Evolutionary conservation across 2,888 invertebrate species (phyloP).

Genomic region (Nymphalis c-album): DNA sequence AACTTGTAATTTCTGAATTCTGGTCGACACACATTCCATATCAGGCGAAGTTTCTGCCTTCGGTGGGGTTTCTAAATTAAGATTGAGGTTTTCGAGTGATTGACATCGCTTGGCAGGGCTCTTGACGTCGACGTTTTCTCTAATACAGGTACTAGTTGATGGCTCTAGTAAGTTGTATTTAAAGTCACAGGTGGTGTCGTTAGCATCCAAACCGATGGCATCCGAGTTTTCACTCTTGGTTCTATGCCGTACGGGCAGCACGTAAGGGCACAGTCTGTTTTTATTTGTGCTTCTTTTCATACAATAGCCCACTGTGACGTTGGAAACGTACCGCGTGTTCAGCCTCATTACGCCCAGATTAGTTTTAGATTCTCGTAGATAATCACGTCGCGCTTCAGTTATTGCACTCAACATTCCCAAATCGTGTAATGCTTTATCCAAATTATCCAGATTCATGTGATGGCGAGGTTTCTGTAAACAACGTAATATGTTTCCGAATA

Average conservation of each 20-base stretch:
- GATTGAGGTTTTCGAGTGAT: conserved; percentile 82
- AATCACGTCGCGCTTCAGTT: conserved; percentile 81
- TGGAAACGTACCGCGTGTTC: conserved; percentile 83
- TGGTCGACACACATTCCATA: conserved; percentile 83
- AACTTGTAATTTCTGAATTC: conserved; percentile 83
- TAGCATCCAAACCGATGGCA: conserved; percentile 62
- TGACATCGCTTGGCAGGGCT: conserved; percentile 81
- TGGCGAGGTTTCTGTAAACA: conserved; percentile 71
- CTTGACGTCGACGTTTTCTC: conserved; percentile 53
- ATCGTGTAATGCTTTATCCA: conserved; percentile 82
- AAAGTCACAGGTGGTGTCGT: conserved; percentile 59
- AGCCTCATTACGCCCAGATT: conserved; percentile 78
- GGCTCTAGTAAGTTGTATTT: conserved; percentile 67
- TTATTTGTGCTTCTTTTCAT: conserved; percentile 78
- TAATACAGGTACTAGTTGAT: conserved; percentile 64
- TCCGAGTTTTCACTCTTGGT: conserved; percentile 85
- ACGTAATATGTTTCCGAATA: conserved; percentile 45
- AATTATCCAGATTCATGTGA: conserved; percentile 77
- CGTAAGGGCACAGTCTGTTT: conserved; percentile 83
- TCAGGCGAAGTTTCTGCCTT: conserved; percentile 72
- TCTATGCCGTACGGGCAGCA: conserved; percentile 79
- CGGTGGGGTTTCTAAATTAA: conserved; percentile 63
- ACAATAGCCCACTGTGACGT: conserved; percentile 83
- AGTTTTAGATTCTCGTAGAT: conserved; percentile 76
- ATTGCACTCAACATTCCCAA: conserved; percentile 83